Percentiles rank a stretch among this genome's conserved stretches.
Conservation (phyloP, 1,140 invertebrate species). For the Cyphomyrmex costatus region DNA sequence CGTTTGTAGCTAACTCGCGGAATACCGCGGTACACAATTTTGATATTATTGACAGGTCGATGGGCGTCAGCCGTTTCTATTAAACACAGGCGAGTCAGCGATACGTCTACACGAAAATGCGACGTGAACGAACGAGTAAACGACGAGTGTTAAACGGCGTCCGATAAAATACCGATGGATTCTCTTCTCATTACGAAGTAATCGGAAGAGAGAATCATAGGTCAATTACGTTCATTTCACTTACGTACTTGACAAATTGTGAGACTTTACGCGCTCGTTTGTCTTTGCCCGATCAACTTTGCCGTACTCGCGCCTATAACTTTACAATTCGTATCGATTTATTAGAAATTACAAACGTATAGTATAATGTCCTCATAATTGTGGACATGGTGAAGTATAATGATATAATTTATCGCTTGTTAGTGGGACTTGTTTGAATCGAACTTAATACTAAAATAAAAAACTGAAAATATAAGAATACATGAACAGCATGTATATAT, state of each 20-base stretch:
- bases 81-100: conserved; percentile 36
- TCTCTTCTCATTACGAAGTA: conserved; percentile 55
- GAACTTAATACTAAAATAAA: background rate
- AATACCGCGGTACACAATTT: conserved; percentile 64
- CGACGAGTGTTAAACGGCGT: conserved; percentile 11
- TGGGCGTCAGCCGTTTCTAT: conserved; percentile 58
- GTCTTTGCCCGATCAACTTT: conserved; percentile 19
- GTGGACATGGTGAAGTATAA: background rate
- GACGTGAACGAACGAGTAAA: background rate
- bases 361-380: conserved; percentile 27
- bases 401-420: conserved; percentile 20
- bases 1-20: conserved; percentile 63
- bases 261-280: conserved; percentile 30
- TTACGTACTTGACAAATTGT: conserved; percentile 47
- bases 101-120: conserved; percentile 47
- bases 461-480: no score
- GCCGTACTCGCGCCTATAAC: conserved; percentile 21
- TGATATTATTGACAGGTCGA: conserved; percentile 64
- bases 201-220: conserved; percentile 31
- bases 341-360: conserved; percentile 35
- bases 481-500: no score
- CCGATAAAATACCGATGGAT: conserved; percentile 37
- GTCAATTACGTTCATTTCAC: conserved; percentile 53
- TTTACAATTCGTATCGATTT: conserved; percentile 20
- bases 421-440: background rate